Percentiles rank a stretch among this genome's conserved stretches.
Conservation (phyloP, 1,140 invertebrate species). For the Holcopasites calliopsidis region DNA sequence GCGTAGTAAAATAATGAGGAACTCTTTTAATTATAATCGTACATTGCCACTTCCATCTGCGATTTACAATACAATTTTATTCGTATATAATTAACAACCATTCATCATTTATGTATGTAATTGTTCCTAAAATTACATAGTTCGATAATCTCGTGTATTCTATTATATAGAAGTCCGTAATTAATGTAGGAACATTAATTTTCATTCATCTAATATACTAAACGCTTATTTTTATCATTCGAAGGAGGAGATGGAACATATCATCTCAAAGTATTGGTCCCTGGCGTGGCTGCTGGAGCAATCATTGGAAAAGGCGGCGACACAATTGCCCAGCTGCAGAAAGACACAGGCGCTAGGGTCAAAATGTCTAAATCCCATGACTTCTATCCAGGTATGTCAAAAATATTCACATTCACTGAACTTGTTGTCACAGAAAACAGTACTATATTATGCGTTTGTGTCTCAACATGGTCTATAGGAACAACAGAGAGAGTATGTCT, state of each 20-base stretch:
- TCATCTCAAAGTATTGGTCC: slow-evolving; percentile 97
- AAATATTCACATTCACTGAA: not conserved
- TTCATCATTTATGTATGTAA: not conserved
- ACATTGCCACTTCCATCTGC: too few relatives aligned
- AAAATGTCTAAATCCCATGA: slow-evolving; percentile 99
- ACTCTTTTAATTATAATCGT: too few relatives aligned
- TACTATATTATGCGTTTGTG: not conserved
- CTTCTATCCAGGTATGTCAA: slow-evolving; percentile 93
- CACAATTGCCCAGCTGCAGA: slow-evolving; percentile 97
- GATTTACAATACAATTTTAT: too few relatives aligned
- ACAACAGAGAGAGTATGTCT: slow-evolving; percentile 98
- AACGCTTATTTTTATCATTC: slow-evolving; percentile 51
- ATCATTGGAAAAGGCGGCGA: slow-evolving; percentile 99
- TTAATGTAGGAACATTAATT: not conserved
- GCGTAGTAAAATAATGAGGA: not conserved
- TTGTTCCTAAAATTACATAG: not conserved
- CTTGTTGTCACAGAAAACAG: not conserved
- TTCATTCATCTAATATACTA: not conserved
- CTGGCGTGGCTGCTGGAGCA: slow-evolving; percentile 96
- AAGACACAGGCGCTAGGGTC: slow-evolving; percentile 95
- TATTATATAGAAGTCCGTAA: not conserved
- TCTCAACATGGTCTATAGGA: slow-evolving; percentile 82
- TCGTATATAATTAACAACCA: not conserved
- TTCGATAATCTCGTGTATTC: not conserved
- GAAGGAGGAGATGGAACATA: slow-evolving; percentile 87